phyloP scores from a whole-genome alignment of 2,113 vertebrate species.

The Platysteira castanea region DNA sequence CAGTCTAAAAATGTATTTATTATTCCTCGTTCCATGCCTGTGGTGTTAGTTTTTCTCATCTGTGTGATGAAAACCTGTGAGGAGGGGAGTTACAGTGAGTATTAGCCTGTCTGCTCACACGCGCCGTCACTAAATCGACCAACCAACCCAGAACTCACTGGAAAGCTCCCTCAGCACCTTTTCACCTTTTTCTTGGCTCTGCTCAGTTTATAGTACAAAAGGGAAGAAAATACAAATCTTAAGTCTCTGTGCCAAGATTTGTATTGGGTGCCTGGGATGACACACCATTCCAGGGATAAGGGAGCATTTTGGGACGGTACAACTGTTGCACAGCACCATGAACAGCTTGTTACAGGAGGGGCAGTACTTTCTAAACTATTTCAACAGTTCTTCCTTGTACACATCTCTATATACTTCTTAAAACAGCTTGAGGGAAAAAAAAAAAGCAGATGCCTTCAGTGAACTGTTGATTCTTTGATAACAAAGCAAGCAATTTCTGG shows the following conservation, averaged over 20 bases:
- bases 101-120: not conserved
- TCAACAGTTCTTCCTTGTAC: not conserved
- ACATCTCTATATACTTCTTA: not conserved
- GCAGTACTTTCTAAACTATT: not conserved
- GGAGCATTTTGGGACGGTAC: not conserved
- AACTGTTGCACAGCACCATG: not conserved
- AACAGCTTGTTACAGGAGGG: not conserved
- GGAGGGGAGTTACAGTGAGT: not conserved
- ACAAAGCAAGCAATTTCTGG: conserved; percentile 10
- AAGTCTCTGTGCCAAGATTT: not conserved
- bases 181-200: not conserved
- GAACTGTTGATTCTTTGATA: conserved; percentile 33
- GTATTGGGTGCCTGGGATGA: not conserved
- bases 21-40: not conserved
- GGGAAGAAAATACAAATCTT: not conserved
- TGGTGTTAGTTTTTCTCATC: not conserved
- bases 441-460: not conserved
- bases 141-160: not conserved
- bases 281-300: not conserved
- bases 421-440: not conserved
- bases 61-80: not conserved
- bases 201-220: not conserved
- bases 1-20: not conserved
- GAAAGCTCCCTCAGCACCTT: not conserved
- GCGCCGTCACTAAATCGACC: not conserved